A percentile compares a stretch with the other conserved stretches of the same genome.
These are phyloP conservation scores for Lucinisca nassula DNA, from an alignment of 2,888 invertebrate genomes.

Conservation along the genomic window DNA sequence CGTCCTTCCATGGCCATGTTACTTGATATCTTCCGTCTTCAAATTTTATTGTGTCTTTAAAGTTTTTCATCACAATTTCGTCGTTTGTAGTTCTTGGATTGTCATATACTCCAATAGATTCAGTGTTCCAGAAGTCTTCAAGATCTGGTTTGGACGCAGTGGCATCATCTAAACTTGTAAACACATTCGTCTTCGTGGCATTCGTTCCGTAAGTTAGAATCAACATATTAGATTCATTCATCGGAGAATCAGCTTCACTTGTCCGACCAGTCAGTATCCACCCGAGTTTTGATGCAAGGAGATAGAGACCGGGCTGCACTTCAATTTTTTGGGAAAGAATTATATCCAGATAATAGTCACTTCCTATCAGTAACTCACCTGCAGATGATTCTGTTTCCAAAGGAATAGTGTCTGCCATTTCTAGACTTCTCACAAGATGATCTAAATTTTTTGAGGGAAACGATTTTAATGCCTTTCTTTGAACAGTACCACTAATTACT, in stretches of 20 bases:
- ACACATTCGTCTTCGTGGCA: not conserved
- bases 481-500: slow-evolving; percentile 29
- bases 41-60: slow-evolving; percentile 31
- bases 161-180: slow-evolving; percentile 16
- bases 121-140: slow-evolving; percentile 40
- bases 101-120: slow-evolving; percentile 34
- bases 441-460: not conserved
- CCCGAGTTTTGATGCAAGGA: too few species aligned
- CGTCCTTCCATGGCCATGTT: slow-evolving; percentile 43
- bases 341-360: slow-evolving; percentile 34
- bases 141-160: not conserved
- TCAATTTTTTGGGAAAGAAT: slow-evolving; percentile 27
- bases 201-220: slow-evolving; percentile 23
- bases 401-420: slow-evolving; percentile 26
- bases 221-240: slow-evolving; percentile 20
- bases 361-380: too few species aligned
- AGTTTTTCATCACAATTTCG: slow-evolving; percentile 17
- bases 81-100: slow-evolving; percentile 5
- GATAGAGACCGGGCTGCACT: slow-evolving; percentile 35
- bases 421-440: slow-evolving; percentile 5
- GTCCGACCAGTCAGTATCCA: too few species aligned
- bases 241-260: not conserved
- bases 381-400: slow-evolving; percentile 13
- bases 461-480: slow-evolving; percentile 13
- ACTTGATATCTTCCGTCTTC: slow-evolving; percentile 38